A percentile compares a stretch with the other conserved stretches of the same genome.
Evolutionary conservation across 2,797 vertebrate species (phyloP).

Genomic region (Syncerus caffer): DNA sequence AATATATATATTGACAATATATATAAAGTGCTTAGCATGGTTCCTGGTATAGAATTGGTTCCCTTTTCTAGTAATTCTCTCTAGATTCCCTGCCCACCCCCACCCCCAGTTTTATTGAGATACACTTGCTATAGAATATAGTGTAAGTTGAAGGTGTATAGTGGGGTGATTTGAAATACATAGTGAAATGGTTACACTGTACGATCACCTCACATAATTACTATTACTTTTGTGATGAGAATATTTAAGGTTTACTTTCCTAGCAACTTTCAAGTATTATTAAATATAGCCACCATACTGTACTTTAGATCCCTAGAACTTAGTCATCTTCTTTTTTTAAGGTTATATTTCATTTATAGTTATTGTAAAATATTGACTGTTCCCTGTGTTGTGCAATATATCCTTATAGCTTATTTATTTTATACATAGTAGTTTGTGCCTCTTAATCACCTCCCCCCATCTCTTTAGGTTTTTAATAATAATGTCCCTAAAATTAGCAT

Average conservation of each 20-base stretch:
- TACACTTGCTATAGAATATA: background rate
- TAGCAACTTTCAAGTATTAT: background rate
- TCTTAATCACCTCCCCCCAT: background rate
- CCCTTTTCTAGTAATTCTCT: conserved; percentile 16
- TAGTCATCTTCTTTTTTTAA: background rate
- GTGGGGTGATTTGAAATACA: background rate
- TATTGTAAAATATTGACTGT: background rate
- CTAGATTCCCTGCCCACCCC: background rate
- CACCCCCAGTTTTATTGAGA: background rate
- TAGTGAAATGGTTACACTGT: background rate
- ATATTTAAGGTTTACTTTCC: background rate
- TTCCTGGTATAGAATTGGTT: background rate
- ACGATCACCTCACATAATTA: background rate
- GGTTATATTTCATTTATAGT: background rate
- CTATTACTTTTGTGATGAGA: background rate
- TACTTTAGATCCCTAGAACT: background rate
- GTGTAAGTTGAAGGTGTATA: background rate
- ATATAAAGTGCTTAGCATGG: background rate
- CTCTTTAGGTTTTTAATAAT: background rate
- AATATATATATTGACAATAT: background rate
- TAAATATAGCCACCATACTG: background rate
- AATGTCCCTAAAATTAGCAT: background rate
- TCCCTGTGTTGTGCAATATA: background rate
- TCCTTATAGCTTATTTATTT: background rate
- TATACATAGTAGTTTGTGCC: background rate